Evolutionary conservation across 2,797 vertebrate species (phyloP), one percentile per base, ranked within the genome.

Genomic region (Sebastes steindachneri): DNA sequence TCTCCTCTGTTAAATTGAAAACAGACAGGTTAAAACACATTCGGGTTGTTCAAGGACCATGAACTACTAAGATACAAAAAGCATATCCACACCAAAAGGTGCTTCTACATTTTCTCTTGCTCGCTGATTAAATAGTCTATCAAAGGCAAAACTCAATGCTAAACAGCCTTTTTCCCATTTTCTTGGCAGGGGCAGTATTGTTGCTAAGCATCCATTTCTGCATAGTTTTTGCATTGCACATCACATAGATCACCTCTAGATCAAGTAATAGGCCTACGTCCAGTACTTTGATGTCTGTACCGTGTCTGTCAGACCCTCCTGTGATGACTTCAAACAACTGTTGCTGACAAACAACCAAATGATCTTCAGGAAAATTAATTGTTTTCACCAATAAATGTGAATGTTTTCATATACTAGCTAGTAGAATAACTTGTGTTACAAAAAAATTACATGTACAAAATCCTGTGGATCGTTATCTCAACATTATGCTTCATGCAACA

Each of bases 151-250:
- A 45, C 17, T 33, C 11, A 5, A 45, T 28, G 51, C 68, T 74
- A 59, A 73, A 41, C 67, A 69, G 45, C 14, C 9, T 5, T 72
- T 35, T 57, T 37, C 7, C 11, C 12, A 2, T 65, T 54, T 26
- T 74, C 25, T 57, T 75, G 57, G 45, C 65, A 81, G 66, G 5
- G 14, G 8, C 10, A 62, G 29, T 17, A 25, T 82, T 17, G 74
- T 80, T 79, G 68, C 74, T 55, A 83, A 41, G 79, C 82, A 79
- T 7, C 41, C 57, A 25, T 71, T 45, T 23, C 54, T 74, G 14
- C 28, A 64, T 19, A 68, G 21, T 26, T 26, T 76, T 53, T 65
- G 45, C 45, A 23, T 45, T 68, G 17, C 58, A 57, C 19, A 65
- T 71, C 25, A 48, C 51, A 73, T 2, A 60, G 28, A 73, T 80